phyloP scores from a whole-genome alignment of 2,113 vertebrate genomes.

The Catharus fuscescens region DNA sequence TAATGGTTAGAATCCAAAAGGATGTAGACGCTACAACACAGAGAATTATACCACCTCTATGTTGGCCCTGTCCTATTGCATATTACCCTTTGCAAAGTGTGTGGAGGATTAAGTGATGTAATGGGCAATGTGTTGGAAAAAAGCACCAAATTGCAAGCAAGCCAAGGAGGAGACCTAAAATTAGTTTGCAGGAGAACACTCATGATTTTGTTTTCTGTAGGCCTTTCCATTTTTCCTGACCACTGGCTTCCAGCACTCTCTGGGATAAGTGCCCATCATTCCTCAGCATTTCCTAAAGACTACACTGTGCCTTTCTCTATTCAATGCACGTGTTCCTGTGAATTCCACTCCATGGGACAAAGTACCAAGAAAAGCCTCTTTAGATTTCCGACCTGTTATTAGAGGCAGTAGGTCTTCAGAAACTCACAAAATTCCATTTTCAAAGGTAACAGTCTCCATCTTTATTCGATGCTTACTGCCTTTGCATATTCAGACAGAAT shows the following conservation, averaged over 20 bases:
- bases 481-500: not conserved
- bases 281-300: not conserved
- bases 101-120: not conserved
- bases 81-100: not conserved
- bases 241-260: not conserved
- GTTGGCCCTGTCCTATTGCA: not conserved
- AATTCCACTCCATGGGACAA: not conserved
- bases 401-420: not conserved
- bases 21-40: not conserved
- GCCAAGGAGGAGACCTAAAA: not conserved
- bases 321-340: not conserved
- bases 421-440: not conserved
- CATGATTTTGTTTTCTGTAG: not conserved
- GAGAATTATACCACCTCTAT: not conserved
- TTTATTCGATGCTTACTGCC: not conserved
- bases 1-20: not conserved
- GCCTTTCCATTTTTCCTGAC: not conserved
- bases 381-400: not conserved
- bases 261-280: not conserved
- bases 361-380: not conserved
- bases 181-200: rapidly evolving
- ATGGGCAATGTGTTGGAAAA: not conserved
- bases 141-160: not conserved
- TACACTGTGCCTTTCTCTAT: not conserved
- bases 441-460: not conserved